phyloP scores from a whole-genome alignment of 1,140 invertebrate genomes.

The Zeugodacus cucurbitae region DNA sequence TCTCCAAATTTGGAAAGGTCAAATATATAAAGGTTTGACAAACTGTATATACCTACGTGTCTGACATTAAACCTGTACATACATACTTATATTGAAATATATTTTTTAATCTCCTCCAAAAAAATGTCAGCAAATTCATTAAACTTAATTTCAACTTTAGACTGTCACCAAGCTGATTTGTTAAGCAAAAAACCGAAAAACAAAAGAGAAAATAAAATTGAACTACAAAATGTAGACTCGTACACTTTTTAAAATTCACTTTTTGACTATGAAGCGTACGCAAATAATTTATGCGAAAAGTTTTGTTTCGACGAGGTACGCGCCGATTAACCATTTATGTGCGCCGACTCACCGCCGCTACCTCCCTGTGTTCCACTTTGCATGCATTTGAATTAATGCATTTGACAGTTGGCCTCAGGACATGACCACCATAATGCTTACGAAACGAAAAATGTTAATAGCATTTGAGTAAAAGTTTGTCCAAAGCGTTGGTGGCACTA shows the following conservation, averaged over 20 bases:
- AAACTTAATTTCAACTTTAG: not conserved
- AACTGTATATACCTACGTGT: too few species aligned
- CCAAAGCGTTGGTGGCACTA: not conserved
- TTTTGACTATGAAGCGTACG: not conserved
- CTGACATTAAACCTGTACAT: not conserved
- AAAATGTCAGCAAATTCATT: not conserved
- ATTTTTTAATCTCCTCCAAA: not conserved
- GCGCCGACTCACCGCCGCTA: not conserved
- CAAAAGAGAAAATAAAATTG: not conserved
- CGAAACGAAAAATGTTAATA: not conserved
- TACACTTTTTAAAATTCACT: not conserved
- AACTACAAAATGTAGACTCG: not conserved
- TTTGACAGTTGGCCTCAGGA: not conserved
- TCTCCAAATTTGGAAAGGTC: too few species aligned
- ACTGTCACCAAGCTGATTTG: not conserved
- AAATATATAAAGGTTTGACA: too few species aligned
- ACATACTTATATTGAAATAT: not conserved
- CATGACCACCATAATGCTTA: not conserved
- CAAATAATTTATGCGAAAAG: not conserved
- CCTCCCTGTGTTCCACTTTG: not conserved
- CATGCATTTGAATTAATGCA: constrained; percentile 2
- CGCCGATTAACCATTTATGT: not conserved
- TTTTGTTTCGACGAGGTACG: not conserved
- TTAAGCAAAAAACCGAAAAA: not conserved
- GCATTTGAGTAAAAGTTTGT: not conserved